phyloP scores from a whole-genome alignment of 2,888 invertebrate species.

The Chloromyia formosa region DNA sequence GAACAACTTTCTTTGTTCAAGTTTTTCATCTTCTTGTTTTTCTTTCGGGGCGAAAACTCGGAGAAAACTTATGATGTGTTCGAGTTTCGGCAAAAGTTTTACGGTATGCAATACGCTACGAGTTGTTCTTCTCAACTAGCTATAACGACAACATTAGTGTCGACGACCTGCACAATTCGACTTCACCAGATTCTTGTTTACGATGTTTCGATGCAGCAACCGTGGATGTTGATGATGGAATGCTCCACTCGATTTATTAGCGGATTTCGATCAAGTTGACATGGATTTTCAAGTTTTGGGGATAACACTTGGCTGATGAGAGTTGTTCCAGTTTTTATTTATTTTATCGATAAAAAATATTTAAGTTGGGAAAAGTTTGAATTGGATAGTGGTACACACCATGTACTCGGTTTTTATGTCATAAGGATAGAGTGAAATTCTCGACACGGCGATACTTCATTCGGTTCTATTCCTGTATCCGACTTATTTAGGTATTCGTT shows the following conservation, averaged over 20 bases:
- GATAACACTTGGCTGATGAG: neutral
- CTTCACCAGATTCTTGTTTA: neutral
- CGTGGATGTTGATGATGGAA: neutral
- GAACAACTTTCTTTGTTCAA: conserved; percentile 49
- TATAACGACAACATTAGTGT: conserved; percentile 26
- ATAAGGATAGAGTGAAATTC: no score
- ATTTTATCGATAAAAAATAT: no score
- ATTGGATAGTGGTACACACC: no score
- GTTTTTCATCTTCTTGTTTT: conserved; percentile 44
- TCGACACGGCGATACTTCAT: no score
- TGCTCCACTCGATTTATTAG: neutral
- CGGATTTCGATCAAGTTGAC: conserved; percentile 11
- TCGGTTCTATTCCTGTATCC: no score
- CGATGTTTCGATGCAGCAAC: neutral
- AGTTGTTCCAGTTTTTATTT: no score
- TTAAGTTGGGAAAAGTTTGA: no score
- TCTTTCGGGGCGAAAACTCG: conserved; percentile 6
- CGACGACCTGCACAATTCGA: conserved; percentile 26
- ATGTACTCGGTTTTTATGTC: no score
- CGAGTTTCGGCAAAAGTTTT: conserved; percentile 36
- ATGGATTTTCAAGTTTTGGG: conserved; percentile 10
- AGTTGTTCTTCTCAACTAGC: neutral
- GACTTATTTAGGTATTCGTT: no score
- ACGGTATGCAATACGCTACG: conserved; percentile 30
- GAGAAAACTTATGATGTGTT: conserved; percentile 39